A percentile compares a stretch with the other conserved stretches of the same genome.
phyloP scores from a whole-genome alignment of 92 coral and sea anemone genomes.

The Zoanthus sociatus region DNA sequence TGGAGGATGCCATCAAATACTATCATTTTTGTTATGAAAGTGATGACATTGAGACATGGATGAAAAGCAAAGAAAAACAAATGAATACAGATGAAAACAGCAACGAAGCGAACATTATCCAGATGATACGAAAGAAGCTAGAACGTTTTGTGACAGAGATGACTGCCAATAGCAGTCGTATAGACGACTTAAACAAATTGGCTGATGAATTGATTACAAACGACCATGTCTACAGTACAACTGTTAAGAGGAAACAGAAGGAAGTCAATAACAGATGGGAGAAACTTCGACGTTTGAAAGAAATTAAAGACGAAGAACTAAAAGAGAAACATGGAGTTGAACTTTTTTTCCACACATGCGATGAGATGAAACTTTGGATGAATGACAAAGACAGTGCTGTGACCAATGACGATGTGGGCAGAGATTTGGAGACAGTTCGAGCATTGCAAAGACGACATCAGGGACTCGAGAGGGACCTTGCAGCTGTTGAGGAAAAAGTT shows the following conservation, averaged over 20 bases:
- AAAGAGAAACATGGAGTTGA: constrained; percentile 96
- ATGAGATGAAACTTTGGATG: constrained; percentile 93
- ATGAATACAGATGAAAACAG: constrained; percentile 65
- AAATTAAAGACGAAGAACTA: constrained; percentile 79
- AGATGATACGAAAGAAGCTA: constrained; percentile 76
- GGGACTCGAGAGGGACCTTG: constrained; percentile 96
- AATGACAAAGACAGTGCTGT: constrained; percentile 82
- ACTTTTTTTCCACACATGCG: constrained; percentile 85
- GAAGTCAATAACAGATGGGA: constrained; percentile 88
- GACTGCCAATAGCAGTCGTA: constrained; percentile 77
- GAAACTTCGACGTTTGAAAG: constrained; percentile 77
- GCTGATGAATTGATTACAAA: constrained; percentile 79
- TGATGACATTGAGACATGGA: constrained; percentile 94
- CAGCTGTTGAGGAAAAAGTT: constrained; percentile 91
- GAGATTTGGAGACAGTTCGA: constrained; percentile 94
- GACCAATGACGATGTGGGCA: constrained; percentile 72
- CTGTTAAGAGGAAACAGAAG: constrained; percentile 73
- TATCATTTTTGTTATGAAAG: constrained; percentile 91
- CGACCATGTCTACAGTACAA: constrained; percentile 68
- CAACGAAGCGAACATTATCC: constrained; percentile 69
- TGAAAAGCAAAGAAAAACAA: constrained; percentile 85
- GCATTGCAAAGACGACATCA: constrained; percentile 93
- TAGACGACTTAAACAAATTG: constrained; percentile 74
- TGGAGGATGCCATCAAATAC: constrained; percentile 88
- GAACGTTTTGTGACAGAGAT: constrained; percentile 88